Base-by-base conservation (phyloP, 2,888 invertebrate species). In the Luperina testacea region DNA sequence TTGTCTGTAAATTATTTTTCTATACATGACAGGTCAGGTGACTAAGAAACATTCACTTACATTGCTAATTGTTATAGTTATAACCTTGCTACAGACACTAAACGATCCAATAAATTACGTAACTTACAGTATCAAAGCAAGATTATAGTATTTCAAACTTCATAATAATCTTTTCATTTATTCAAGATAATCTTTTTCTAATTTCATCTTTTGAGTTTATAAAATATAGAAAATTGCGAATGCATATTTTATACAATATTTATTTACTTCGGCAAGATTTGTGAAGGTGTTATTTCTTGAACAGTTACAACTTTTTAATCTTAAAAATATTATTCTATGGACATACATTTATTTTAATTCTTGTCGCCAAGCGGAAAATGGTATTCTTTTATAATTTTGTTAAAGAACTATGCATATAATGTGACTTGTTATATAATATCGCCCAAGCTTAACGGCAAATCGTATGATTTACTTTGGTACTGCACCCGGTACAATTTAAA, bases 1-100 rank as follows among this genome's bases (percentile, higher is more conserved):
- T 96, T 96, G 96, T 96, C 96, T 94, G 94, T 94, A 94, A 94
- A 93, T 93, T 93, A 93, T 93, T 92, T 87, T 92, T 84, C 94
- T 96, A 95, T 95, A 95, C 94, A 95, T 85, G 93, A 93, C 93
- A 92, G 92, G 91, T 93, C 90, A 87, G 91, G 94, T 94, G 93
- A 94, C 94, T 94, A 94, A 93, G 92, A 92, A 94, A 94, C 93
- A 93, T 93, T 78, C 91, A 93, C 91, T 92, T 92, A 92, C 72
- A 82, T 88, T 78, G 85, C 87, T 89, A 84, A 77, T 71, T 82
- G 77, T 83, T 88, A 85, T 88, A 88, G 72, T 87, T 88, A 73
- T 80, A 89, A 81, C 84, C 85, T 89, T 85, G 86, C 88, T 89
- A 89, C 89, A 83, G 80, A 89, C 88, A 85, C 86, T 84, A 88